Evolutionary conservation across 2,113 vertebrate species (phyloP).

Genomic region (Rhinichthys klamathensis): DNA sequence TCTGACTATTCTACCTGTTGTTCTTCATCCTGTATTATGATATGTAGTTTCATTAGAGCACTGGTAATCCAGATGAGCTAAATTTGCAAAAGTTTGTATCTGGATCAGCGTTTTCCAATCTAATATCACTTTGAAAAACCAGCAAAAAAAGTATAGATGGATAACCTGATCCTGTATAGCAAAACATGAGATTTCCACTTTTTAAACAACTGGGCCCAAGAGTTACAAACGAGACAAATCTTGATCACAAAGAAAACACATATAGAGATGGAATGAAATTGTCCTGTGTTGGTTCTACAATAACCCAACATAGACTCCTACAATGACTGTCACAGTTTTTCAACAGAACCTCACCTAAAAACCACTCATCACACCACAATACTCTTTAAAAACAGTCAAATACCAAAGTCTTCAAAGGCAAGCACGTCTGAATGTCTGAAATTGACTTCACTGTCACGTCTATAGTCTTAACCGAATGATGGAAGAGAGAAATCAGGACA

Average conservation of each 20-base stretch:
- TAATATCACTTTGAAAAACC: background rate
- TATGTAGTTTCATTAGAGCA: background rate
- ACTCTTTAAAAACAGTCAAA: background rate
- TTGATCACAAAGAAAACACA: background rate
- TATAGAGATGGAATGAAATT: background rate
- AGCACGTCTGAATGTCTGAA: too few relatives aligned
- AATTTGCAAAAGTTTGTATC: background rate
- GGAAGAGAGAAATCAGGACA: background rate
- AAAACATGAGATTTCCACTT: background rate
- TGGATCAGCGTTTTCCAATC: background rate
- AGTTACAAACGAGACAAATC: background rate
- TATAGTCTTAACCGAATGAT: constrained; percentile 65
- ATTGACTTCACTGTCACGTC: constrained; percentile 66
- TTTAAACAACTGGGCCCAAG: background rate
- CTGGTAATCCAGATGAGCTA: background rate
- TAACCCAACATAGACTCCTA: background rate
- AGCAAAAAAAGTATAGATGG: background rate
- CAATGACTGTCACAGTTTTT: background rate
- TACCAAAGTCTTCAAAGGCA: background rate
- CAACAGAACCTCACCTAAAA: background rate
- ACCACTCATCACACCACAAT: background rate
- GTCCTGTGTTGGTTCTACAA: background rate
- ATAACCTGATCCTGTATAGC: background rate
- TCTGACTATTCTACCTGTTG: too few relatives aligned
- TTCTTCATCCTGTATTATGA: background rate